Evolutionary conservation across 2,888 invertebrate species (phyloP).

Genomic region (Chamaedrilus cognettii): DNA sequence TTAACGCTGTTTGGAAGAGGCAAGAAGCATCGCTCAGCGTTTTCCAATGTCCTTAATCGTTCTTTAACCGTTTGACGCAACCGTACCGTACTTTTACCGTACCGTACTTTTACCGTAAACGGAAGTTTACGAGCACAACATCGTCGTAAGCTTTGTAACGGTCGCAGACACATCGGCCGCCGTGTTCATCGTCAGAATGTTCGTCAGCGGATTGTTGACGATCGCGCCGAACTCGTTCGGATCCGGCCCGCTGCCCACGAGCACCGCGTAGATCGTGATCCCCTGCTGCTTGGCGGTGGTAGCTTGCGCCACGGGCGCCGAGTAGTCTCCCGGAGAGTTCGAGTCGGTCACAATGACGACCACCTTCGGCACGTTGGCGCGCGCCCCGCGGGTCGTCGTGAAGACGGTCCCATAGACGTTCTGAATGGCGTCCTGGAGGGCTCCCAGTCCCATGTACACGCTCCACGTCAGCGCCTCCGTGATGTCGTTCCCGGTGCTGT

Average conservation of each 20-base stretch:
- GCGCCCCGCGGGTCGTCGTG: neutral
- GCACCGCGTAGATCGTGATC: slow-evolving; percentile 7
- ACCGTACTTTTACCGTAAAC: no score
- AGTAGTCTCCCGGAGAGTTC: slow-evolving; percentile 15
- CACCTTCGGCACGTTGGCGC: neutral
- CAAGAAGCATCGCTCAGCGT: no score
- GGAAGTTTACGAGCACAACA: no score
- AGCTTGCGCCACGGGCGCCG: slow-evolving; percentile 1
- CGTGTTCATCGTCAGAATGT: neutral
- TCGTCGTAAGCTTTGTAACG: no score
- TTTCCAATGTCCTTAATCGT: no score
- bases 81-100: no score
- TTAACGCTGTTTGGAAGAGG: no score
- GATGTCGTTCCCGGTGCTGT: slow-evolving; percentile 12
- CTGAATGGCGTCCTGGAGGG: slow-evolving; percentile 10
- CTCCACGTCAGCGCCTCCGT: slow-evolving; percentile 12
- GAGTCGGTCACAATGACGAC: slow-evolving; percentile 21
- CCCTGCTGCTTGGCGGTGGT: neutral
- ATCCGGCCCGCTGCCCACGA: slow-evolving; percentile 10
- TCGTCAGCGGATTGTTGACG: slow-evolving; percentile 5
- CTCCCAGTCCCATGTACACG: slow-evolving; percentile 4
- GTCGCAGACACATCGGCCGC: no score
- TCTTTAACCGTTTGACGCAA: no score
- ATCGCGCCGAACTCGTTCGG: neutral
- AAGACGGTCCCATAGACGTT: neutral